Conservation (phyloP, 2,797 vertebrate species). For the Neomorphus geoffroyi region DNA sequence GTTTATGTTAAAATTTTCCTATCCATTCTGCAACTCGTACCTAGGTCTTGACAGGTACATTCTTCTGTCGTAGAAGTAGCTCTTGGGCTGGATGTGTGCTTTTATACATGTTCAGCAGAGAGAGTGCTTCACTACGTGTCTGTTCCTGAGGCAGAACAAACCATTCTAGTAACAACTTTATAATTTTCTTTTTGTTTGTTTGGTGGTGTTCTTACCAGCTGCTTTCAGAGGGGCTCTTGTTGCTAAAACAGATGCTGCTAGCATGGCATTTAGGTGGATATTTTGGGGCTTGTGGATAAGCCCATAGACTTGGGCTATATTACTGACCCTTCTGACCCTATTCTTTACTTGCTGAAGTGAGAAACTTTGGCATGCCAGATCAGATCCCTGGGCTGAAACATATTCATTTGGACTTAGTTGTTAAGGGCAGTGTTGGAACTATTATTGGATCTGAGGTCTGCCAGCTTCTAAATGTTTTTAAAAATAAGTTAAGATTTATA, state of each 20-base stretch:
- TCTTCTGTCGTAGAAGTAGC: neutral
- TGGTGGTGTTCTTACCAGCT: neutral
- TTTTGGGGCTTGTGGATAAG: neutral
- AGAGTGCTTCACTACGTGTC: neutral
- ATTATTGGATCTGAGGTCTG: slow-evolving; percentile 46
- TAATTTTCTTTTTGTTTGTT: neutral
- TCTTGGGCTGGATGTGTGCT: neutral
- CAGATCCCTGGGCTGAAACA: neutral
- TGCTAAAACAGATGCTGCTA: neutral
- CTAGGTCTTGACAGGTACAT: neutral
- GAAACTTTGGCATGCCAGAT: neutral
- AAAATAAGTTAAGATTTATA: slow-evolving; percentile 53
- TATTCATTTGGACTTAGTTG: neutral
- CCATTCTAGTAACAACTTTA: neutral
- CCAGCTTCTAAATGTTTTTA: slow-evolving; percentile 30
- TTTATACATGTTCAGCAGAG: neutral
- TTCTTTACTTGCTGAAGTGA: neutral
- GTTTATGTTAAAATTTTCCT: neutral
- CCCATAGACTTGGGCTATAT: neutral
- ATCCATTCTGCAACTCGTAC: neutral
- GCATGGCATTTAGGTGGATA: neutral
- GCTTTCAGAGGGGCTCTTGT: neutral
- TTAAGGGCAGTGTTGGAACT: slow-evolving; percentile 30
- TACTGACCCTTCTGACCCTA: neutral
- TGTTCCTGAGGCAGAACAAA: neutral